Evolutionary conservation across 2,797 vertebrate species (phyloP).

Genomic region (Onychomys arenicola): DNA sequence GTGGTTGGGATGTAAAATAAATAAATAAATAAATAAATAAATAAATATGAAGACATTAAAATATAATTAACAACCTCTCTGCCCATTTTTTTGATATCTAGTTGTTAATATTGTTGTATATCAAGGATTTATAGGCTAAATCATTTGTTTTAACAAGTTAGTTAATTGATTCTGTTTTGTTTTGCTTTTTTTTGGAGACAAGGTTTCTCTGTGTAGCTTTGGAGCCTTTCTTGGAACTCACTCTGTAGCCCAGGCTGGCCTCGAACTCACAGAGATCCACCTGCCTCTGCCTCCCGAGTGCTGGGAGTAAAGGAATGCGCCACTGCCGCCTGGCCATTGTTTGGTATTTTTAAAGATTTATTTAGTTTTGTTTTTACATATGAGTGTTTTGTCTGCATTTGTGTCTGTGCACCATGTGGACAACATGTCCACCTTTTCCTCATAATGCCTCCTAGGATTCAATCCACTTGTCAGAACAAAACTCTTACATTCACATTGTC

Average conservation of each 20-base stretch:
- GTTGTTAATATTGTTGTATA: not conserved
- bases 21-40: not conserved
- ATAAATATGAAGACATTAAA: not conserved
- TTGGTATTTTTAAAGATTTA: not conserved
- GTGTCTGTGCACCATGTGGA: not conserved
- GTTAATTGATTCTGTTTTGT: not conserved
- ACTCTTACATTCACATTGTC: not conserved
- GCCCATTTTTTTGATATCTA: not conserved
- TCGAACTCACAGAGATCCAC: too few species aligned
- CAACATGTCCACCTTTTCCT: not conserved
- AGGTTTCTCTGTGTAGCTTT: too few species aligned
- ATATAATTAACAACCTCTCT: not conserved
- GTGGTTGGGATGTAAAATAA: not conserved
- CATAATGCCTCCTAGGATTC: not conserved
- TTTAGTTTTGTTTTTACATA: not conserved
- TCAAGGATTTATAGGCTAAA: not conserved
- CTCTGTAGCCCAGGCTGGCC: too few species aligned
- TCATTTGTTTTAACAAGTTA: not conserved
- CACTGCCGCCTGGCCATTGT: not conserved
- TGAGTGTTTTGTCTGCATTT: not conserved
- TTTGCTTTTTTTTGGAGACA: too few species aligned
- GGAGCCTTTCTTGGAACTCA: too few species aligned
- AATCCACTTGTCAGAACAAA: too few species aligned
- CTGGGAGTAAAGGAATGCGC: too few species aligned
- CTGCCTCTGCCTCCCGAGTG: too few species aligned